phyloP scores from a whole-genome alignment of 2,113 vertebrate species.

The Scophthalmus maximus region DNA sequence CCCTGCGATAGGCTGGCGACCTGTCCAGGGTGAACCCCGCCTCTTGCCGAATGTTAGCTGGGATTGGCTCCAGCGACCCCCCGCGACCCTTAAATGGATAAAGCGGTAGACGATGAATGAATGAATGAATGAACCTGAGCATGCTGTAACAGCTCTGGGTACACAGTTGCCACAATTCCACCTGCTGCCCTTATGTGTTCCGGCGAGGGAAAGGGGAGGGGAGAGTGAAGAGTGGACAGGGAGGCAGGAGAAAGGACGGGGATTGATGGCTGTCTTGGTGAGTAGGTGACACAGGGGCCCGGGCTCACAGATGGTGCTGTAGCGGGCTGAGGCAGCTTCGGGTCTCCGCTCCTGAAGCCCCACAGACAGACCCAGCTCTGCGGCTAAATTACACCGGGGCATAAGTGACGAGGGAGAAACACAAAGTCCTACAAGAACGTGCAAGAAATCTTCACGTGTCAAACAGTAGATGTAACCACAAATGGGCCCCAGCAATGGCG shows the following conservation, averaged over 20 bases:
- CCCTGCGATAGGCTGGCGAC: too few species aligned
- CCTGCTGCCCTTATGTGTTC: conserved; percentile 22
- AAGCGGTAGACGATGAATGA: too few species aligned
- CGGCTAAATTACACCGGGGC: conserved; percentile 37
- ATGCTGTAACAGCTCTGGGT: background rate
- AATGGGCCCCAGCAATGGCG: conserved; percentile 46
- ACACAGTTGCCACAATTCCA: conserved; percentile 1
- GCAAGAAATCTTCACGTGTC: conserved; percentile 32
- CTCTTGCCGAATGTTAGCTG: too few species aligned
- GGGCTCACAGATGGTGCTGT: conserved; percentile 77
- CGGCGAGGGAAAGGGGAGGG: background rate
- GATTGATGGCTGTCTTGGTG: conserved; percentile 63
- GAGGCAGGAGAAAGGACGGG: conserved; percentile 24
- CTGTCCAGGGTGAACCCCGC: too few species aligned
- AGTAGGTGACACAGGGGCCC: conserved; percentile 61
- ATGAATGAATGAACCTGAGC: conserved; percentile 26
- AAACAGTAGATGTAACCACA: conserved; percentile 48
- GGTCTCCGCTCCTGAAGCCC: conserved; percentile 56
- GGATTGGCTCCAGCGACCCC: too few species aligned
- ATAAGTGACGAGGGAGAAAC: conserved; percentile 45
- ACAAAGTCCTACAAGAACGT: conserved; percentile 30
- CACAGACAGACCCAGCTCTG: conserved; percentile 52
- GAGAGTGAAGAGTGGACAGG: conserved; percentile 22
- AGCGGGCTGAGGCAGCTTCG: conserved; percentile 66
- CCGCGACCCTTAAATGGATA: too few species aligned